These are phyloP conservation scores for Ceriagrion tenellum DNA, from an alignment of 2,888 invertebrate species.

Conservation along the genomic window DNA sequence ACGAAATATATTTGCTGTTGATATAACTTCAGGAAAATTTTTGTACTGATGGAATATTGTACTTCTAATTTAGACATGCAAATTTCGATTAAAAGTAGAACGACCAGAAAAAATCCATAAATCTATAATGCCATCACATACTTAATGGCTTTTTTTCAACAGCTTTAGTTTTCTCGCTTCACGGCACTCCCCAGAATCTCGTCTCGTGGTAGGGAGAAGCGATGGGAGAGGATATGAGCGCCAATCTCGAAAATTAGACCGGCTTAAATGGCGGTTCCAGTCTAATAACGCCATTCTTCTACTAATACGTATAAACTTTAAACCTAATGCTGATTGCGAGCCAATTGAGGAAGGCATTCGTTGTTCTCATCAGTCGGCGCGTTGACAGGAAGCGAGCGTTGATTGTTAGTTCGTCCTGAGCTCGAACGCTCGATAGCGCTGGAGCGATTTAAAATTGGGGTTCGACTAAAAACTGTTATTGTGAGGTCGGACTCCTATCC, in stretches of 20 bases:
- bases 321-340: neutral
- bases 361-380: neutral
- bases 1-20: no score
- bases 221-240: neutral
- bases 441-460: neutral
- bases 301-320: neutral
- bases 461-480: neutral
- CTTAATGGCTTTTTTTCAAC: no score
- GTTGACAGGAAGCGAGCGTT: neutral
- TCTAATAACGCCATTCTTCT: neutral
- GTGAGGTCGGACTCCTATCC: neutral
- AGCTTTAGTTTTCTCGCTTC: neutral
- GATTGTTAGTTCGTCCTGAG: neutral
- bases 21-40: no score
- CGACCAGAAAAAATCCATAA: no score
- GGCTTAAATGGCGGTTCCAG: neutral
- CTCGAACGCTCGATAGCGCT: neutral
- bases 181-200: neutral
- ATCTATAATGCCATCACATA: no score
- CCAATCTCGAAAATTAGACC: neutral
- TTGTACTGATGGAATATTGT: no score
- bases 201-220: neutral
- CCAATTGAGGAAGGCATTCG: neutral
- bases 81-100: no score
- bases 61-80: no score